These are phyloP conservation scores for Rhagoletis pomonella DNA, from an alignment of 1,140 invertebrate genomes.

Conservation along the genomic window DNA sequence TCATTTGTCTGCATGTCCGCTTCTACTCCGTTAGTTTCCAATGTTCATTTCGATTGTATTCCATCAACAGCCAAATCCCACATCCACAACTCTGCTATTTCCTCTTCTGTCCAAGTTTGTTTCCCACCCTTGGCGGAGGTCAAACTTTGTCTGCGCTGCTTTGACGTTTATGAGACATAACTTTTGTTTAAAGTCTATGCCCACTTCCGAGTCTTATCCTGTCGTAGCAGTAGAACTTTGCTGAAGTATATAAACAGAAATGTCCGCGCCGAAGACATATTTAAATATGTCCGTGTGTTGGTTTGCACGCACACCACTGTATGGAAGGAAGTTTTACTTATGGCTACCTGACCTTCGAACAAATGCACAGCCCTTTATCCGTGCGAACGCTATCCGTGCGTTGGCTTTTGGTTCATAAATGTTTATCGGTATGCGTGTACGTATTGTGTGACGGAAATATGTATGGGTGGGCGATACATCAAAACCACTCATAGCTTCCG, in stretches of 20 bases:
- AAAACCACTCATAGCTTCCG: neutral
- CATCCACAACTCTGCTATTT: neutral
- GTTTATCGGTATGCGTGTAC: neutral
- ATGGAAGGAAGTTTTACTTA: neutral
- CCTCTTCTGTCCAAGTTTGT: neutral
- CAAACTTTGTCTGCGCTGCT: neutral
- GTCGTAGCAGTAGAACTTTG: neutral
- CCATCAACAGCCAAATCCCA: neutral
- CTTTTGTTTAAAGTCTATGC: conserved; percentile 12
- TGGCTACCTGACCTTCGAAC: neutral
- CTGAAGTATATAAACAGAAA: neutral
- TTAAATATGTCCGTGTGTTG: too few species aligned
- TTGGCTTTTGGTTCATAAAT: neutral
- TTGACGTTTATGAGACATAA: conserved; percentile 25
- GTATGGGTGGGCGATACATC: neutral
- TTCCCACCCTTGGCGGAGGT: neutral
- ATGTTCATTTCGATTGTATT: neutral
- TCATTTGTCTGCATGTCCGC: conserved; percentile 5
- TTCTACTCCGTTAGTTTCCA: neutral
- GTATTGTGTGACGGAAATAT: neutral
- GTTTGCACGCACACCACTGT: neutral
- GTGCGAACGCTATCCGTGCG: neutral
- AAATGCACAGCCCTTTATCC: neutral
- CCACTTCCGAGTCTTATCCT: neutral
- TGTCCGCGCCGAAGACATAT: neutral